Evolutionary conservation across 2,797 vertebrate genomes (phyloP).

Genomic region (Leucoraja ocellata): DNA sequence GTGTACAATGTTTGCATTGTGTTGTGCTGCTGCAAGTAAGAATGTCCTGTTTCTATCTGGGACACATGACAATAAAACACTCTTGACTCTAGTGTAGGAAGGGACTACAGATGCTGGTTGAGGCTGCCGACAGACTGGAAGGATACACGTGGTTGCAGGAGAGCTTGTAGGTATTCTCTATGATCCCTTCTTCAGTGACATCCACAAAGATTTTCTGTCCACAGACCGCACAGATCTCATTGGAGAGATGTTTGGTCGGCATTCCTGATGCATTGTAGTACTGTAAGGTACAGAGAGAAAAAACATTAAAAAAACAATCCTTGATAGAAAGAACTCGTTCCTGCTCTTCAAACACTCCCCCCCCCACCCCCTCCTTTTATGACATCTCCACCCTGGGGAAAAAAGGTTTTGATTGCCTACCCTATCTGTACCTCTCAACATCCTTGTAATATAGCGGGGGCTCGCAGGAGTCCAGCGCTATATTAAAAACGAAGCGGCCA

Average conservation of each 20-base stretch:
- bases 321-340: not conserved
- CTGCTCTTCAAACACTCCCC: not conserved
- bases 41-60: not conserved
- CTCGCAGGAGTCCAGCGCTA: too few relatives aligned
- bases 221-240: constrained; percentile 90
- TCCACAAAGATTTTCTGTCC: constrained; percentile 96
- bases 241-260: constrained; percentile 95
- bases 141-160: constrained; percentile 99
- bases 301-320: not conserved
- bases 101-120: too few relatives aligned
- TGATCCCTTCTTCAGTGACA: constrained; percentile 92
- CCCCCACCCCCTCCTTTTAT: too few relatives aligned
- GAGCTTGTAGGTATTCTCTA: constrained; percentile 93
- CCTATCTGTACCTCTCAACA: too few relatives aligned
- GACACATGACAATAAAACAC: too few relatives aligned
- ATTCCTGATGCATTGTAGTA: constrained; percentile 93
- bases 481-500: too few relatives aligned
- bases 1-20: not conserved
- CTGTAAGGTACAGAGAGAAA: constrained; percentile 51
- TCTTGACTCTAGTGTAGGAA: too few relatives aligned
- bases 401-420: too few relatives aligned
- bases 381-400: too few relatives aligned
- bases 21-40: not conserved
- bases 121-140: constrained; percentile 42
- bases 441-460: too few relatives aligned